A percentile compares a stretch with the other conserved stretches of the same genome.
Conservation (phyloP, 2,113 vertebrate genomes). For the Prinia subflava region DNA sequence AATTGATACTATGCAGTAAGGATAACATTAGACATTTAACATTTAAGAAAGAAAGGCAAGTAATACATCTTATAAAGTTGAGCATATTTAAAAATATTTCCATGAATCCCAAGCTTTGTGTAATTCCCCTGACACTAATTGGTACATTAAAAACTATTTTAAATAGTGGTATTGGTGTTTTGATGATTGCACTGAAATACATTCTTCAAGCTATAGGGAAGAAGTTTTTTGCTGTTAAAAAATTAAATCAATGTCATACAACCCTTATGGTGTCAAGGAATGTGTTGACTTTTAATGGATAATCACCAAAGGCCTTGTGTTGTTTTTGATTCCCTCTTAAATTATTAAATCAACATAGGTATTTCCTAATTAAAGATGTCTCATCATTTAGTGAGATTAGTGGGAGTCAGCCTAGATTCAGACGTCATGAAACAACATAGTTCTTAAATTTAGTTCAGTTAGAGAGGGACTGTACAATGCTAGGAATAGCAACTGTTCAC, state of each 20-base stretch:
- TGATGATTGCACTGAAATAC: background rate
- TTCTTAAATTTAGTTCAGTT: background rate
- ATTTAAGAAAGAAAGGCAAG: background rate
- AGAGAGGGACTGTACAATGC: background rate
- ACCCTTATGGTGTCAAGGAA: background rate
- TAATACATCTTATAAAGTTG: background rate
- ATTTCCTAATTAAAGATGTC: background rate
- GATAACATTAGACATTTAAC: background rate
- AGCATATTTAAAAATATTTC: background rate
- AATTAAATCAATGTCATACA: background rate
- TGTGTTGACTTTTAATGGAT: background rate
- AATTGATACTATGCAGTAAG: background rate
- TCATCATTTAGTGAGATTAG: background rate
- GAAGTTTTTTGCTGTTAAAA: background rate
- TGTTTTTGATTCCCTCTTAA: background rate
- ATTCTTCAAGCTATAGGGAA: background rate
- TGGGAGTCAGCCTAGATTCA: background rate
- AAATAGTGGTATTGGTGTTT: background rate
- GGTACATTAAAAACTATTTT: background rate
- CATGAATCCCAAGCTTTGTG: background rate
- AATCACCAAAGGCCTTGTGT: background rate
- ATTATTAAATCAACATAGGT: background rate
- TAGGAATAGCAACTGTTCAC: background rate
- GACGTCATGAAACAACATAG: background rate
- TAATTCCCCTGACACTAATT: background rate